Conservation (phyloP, 2,797 vertebrate species). For the Chiroxiphia lanceolata region DNA sequence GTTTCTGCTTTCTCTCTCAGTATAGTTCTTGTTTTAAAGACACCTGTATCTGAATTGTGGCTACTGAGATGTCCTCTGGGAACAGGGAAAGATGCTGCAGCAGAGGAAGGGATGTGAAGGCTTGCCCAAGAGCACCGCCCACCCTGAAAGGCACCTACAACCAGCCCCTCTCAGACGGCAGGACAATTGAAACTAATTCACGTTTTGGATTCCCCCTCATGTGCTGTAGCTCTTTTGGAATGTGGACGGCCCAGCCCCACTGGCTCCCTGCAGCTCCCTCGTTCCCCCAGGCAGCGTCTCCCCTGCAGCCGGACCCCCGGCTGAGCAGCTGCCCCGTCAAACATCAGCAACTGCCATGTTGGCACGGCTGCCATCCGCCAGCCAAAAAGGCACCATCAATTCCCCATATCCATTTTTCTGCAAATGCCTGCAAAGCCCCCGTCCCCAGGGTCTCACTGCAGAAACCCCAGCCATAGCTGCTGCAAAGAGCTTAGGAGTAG, state of each 20-base stretch:
- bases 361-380: background rate
- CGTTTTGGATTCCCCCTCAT: background rate
- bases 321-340: background rate
- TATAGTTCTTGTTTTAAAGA: background rate
- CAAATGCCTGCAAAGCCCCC: background rate
- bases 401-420: background rate
- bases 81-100: background rate
- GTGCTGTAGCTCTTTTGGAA: background rate
- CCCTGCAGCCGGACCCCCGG: rapidly evolving
- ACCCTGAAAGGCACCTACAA: background rate
- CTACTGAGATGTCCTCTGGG: background rate
- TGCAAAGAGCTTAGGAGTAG: background rate
- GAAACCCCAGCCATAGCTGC: background rate
- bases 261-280: background rate
- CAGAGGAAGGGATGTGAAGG: background rate
- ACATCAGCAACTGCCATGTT: rapidly evolving
- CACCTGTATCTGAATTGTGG: background rate
- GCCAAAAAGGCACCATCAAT: background rate
- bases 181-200: background rate
- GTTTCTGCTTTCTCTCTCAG: background rate
- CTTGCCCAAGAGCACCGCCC: background rate
- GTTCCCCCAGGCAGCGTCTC: background rate
- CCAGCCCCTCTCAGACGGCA: background rate
- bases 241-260: background rate
- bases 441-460: background rate